These are phyloP conservation scores for Pseudoatta argentina DNA, from an alignment of 1,140 invertebrate genomes.

Conservation along the genomic window DNA sequence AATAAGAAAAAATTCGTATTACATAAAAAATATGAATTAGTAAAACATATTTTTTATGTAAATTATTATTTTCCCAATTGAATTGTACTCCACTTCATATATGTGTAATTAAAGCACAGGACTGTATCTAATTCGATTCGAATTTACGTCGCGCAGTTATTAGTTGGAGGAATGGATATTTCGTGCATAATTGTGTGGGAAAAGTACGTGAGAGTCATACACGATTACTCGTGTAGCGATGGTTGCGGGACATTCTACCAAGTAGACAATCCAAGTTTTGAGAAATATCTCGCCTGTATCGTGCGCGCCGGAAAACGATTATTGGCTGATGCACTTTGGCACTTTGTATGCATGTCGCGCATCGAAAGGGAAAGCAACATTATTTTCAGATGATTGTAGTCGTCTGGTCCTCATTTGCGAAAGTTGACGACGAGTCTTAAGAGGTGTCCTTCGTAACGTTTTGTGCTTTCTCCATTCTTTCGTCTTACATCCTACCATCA, in stretches of 20 bases:
- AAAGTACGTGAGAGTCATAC: conserved; percentile 53
- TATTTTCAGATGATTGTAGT: conserved; percentile 60
- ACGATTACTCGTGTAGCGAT: not conserved
- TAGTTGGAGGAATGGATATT: conserved; percentile 53
- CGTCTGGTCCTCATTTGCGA: conserved; percentile 53
- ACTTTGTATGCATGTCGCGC: conserved; percentile 53
- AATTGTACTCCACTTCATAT: not conserved
- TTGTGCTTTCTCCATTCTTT: conserved; percentile 51
- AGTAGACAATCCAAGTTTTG: conserved; percentile 56
- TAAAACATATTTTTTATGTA: not conserved
- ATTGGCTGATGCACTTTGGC: conserved; percentile 46
- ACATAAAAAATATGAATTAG: too few species aligned
- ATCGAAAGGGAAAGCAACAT: conserved; percentile 62
- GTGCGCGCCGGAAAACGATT: conserved; percentile 50
- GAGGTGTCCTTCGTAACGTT: conserved; percentile 11
- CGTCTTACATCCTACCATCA: not conserved
- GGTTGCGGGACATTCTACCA: not conserved
- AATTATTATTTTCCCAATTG: not conserved
- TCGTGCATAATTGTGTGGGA: conserved; percentile 46
- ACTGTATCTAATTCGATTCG: conserved; percentile 39
- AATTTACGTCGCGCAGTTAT: conserved; percentile 53
- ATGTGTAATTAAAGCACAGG: conserved; percentile 1
- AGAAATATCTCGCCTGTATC: conserved; percentile 29
- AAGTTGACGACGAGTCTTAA: conserved; percentile 58
- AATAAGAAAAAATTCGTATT: too few species aligned